Percentiles rank a stretch among this genome's conserved stretches.
Evolutionary conservation across 2,113 vertebrate genomes (phyloP).

Genomic region (Cygnus atratus): DNA sequence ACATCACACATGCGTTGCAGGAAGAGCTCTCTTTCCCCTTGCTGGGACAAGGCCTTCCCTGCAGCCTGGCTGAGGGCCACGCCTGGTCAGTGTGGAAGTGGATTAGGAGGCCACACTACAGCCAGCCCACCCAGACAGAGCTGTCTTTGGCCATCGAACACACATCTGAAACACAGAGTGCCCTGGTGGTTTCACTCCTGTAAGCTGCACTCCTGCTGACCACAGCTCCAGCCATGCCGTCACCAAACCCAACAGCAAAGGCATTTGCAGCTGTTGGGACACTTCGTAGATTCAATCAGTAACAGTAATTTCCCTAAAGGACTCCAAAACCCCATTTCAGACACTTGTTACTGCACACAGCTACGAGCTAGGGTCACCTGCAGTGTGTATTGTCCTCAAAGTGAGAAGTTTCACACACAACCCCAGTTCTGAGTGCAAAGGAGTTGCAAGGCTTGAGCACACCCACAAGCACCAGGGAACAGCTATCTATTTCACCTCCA

Average conservation of each 20-base stretch:
- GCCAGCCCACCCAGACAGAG: neutral
- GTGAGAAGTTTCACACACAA: neutral
- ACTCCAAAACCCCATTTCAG: neutral
- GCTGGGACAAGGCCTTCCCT: neutral
- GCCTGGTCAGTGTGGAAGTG: neutral
- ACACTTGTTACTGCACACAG: neutral
- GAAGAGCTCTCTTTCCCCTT: neutral
- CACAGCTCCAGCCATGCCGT: neutral
- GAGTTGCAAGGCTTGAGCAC: neutral
- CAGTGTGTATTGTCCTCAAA: neutral
- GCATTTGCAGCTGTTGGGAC: neutral
- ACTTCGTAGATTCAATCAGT: neutral
- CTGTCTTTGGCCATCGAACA: neutral
- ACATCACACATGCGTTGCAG: neutral
- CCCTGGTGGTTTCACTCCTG: neutral
- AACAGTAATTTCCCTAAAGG: neutral
- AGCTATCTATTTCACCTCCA: neutral
- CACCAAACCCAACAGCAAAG: neutral
- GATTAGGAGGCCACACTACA: neutral
- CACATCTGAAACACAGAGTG: rapidly evolving
- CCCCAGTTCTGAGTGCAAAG: neutral
- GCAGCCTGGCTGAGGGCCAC: neutral
- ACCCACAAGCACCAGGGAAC: neutral
- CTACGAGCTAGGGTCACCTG: neutral
- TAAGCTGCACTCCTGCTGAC: neutral